Base-by-base conservation (phyloP, 2,113 vertebrate species). In the Cyphomyrus plagiostoma region DNA sequence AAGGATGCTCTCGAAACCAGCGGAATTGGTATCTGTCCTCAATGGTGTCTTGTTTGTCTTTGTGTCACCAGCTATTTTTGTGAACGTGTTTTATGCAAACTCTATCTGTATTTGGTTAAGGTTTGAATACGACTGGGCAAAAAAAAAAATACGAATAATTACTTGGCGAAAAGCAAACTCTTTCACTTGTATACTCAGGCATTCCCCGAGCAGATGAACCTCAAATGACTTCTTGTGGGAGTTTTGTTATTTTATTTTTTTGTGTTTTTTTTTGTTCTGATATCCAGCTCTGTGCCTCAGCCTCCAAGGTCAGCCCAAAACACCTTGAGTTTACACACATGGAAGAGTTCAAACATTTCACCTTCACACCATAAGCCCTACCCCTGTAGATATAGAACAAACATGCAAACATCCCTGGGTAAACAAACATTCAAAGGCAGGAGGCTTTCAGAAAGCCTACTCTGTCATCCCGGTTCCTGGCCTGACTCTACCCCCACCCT, bases 311-410 rank as follows among this genome's bases (percentile, higher is more conserved):
- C 39, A 80, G 62, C 30, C 85, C 52, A 66, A 83, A 88, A 62
- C 56, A 58, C 50, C 45, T 58, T 56, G 49, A 88, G 45, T 88
- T 90, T 88, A 42, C 39, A 77, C 89, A 90, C 30, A 90, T 80
- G 85, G 66, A 48, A 49, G 70, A 80, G 62, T 46, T 48, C 58
- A 87, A 90, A 87, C 62, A 53, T 49, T 39, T 45, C 46, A 80
- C 89, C 66, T 88, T 87, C 49, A 88, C 50, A 48, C 50, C 19
- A 4, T 26, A 50, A 42, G 26, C 49, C 62, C 21, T 89, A 53
- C 39, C 62, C 42, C 30, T 66, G 86, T 21, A 88, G 89, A 88
- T 50, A 10, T 45, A 84, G 87, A 77, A 46, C 77, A 88, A 83
- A 88, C 56, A 89, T 50, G 17, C 45, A 90, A 77, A 62, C 52